Conservation (phyloP, 2,113 vertebrate species). For the Lontra canadensis region DNA sequence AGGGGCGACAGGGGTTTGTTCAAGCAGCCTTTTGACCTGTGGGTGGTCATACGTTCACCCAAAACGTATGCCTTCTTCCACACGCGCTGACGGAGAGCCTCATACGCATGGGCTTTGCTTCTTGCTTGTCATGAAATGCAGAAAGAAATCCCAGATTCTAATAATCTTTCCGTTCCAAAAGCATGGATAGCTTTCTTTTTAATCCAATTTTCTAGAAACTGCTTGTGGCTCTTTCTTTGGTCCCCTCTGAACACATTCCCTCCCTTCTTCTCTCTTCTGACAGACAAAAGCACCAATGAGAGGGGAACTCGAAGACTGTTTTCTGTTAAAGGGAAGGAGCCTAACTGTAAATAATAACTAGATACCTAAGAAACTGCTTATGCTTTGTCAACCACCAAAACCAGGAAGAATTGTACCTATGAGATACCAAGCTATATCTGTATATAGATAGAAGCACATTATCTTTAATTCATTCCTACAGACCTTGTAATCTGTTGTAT, state of each 20-base stretch:
- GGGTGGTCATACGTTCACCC: not conserved
- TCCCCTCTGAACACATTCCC: not conserved
- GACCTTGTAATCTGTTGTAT: slow-evolving; percentile 76
- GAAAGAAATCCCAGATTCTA: not conserved
- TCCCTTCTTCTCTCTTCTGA: not conserved
- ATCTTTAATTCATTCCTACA: slow-evolving; percentile 42
- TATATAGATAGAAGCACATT: slow-evolving; percentile 70
- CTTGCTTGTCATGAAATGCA: not conserved
- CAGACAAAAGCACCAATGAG: not conserved
- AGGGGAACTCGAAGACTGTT: not conserved
- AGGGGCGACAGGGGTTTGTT: not conserved
- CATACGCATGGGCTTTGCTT: not conserved
- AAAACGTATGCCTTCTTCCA: not conserved
- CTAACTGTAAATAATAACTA: slow-evolving; percentile 65
- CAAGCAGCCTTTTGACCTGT: not conserved
- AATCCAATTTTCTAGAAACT: slow-evolving; percentile 24
- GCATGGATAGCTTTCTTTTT: slow-evolving; percentile 4
- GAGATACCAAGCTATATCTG: slow-evolving; percentile 73
- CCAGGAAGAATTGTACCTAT: slow-evolving; percentile 65
- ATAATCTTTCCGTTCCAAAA: not conserved
- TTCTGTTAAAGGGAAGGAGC: slow-evolving; percentile 24
- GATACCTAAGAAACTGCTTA: slow-evolving; percentile 34
- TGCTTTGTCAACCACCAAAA: slow-evolving; percentile 62
- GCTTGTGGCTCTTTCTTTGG: not conserved
- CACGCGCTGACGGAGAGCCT: not conserved